These are phyloP conservation scores for Mohoua ochrocephala DNA, from an alignment of 2,113 vertebrate genomes.

Conservation along the genomic window DNA sequence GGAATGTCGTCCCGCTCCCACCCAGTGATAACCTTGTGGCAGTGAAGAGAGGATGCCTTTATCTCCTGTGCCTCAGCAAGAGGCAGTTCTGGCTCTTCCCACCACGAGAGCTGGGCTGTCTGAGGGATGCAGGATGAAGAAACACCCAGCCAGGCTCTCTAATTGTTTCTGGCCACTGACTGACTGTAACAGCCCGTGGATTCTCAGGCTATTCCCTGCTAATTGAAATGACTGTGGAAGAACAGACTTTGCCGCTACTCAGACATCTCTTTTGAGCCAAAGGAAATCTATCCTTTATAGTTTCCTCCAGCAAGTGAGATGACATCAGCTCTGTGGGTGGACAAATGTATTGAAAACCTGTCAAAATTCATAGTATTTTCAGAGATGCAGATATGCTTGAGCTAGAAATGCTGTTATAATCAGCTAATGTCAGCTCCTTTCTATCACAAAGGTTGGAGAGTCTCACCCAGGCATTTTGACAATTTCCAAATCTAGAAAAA, in stretches of 20 bases:
- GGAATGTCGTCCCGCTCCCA: neutral
- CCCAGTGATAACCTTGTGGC: neutral
- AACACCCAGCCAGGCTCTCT: neutral
- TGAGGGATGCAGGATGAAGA: neutral
- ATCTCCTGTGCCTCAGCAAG: neutral
- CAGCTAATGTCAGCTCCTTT: neutral
- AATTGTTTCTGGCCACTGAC: neutral
- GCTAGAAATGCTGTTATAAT: neutral
- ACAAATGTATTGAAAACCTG: slow-evolving; percentile 35
- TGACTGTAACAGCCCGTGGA: neutral
- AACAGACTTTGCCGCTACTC: neutral
- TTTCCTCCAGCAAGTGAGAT: slow-evolving; percentile 3
- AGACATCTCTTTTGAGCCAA: neutral
- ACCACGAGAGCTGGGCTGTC: accelerated
- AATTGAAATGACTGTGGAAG: neutral
- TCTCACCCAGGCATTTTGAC: neutral
- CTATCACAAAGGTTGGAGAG: neutral
- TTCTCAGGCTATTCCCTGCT: neutral
- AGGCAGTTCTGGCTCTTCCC: neutral
- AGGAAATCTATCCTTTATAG: neutral
- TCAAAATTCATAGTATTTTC: slow-evolving; percentile 37
- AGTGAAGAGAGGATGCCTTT: neutral
- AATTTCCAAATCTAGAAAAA: neutral
- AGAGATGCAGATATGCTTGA: neutral
- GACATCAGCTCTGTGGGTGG: slow-evolving; percentile 34